phyloP scores from a whole-genome alignment of 2,797 vertebrate genomes.

The Myripristis murdjan region DNA sequence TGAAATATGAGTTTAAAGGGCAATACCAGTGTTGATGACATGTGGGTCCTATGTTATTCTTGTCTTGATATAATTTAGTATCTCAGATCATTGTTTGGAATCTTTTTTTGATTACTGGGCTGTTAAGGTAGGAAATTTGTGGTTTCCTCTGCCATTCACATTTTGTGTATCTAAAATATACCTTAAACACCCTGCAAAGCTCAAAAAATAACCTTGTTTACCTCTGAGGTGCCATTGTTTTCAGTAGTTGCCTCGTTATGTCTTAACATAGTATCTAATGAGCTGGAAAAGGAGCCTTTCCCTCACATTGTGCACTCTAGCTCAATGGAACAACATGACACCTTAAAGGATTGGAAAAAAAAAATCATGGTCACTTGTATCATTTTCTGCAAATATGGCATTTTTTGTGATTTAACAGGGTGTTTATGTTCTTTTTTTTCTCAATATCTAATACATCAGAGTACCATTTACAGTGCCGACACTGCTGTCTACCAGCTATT shows the following conservation, averaged over 20 bases:
- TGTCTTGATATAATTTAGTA: conserved; percentile 40
- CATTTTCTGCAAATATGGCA: neutral
- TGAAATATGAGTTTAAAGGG: conserved; percentile 79
- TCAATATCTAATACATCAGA: neutral
- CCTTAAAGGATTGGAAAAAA: neutral
- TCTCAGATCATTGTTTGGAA: conserved; percentile 30
- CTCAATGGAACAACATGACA: neutral
- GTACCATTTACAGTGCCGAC: neutral
- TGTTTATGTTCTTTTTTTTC: neutral
- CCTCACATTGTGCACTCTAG: neutral
- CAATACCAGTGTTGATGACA: conserved; percentile 59
- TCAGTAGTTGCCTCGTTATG: neutral
- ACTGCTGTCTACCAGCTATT: conserved; percentile 12
- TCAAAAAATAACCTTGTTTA: neutral
- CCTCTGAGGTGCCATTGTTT: neutral
- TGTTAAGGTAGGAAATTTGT: conserved; percentile 18
- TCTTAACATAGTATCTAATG: neutral
- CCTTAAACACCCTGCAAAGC: neutral
- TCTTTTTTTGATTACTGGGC: conserved; percentile 55
- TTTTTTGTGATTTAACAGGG: neutral
- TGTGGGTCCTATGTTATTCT: conserved; percentile 68
- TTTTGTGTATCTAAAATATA: conserved; percentile 9
- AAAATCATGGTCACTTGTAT: neutral
- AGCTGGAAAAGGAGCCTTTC: neutral
- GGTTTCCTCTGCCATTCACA: conserved; percentile 16